Conservation (phyloP, 92 coral and sea anemone species). For the Galaxea fascicularis region DNA sequence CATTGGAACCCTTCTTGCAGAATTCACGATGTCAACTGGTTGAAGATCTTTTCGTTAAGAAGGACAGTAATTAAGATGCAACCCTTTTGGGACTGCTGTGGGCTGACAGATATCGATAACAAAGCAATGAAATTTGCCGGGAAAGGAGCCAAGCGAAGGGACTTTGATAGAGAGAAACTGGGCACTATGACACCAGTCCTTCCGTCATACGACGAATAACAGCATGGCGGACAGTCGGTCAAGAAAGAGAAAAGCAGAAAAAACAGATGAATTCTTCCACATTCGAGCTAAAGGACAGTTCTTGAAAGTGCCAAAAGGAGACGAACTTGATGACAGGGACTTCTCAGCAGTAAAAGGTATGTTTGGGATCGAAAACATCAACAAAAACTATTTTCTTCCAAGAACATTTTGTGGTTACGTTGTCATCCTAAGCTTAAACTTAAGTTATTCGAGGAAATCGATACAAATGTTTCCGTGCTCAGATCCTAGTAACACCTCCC, state of each 20-base stretch:
- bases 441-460: too few relatives aligned
- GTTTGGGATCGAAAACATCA: background rate
- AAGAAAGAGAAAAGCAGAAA: slow-evolving; percentile 23
- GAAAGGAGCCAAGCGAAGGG: background rate
- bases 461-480: too few relatives aligned
- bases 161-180: background rate
- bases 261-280: slow-evolving; percentile 51
- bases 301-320: slow-evolving; percentile 50
- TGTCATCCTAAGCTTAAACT: too few relatives aligned
- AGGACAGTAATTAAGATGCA: background rate
- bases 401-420: too few relatives aligned
- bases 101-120: background rate
- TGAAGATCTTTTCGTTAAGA: background rate
- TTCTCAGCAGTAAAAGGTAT: slow-evolving; percentile 39
- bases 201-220: background rate
- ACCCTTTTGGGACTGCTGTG: too few relatives aligned
- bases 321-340: slow-evolving; percentile 25
- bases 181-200: background rate
- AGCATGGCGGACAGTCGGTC: slow-evolving; percentile 45
- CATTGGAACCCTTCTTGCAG: background rate
- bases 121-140: background rate
- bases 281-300: slow-evolving; percentile 78
- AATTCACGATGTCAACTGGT: background rate
- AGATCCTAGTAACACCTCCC: too few relatives aligned
- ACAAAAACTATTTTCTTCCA: background rate